Percentiles rank a stretch among this genome's conserved stretches.
These are phyloP conservation scores for Gasteruption jaculator DNA, from an alignment of 2,888 invertebrate species.

Conservation along the genomic window DNA sequence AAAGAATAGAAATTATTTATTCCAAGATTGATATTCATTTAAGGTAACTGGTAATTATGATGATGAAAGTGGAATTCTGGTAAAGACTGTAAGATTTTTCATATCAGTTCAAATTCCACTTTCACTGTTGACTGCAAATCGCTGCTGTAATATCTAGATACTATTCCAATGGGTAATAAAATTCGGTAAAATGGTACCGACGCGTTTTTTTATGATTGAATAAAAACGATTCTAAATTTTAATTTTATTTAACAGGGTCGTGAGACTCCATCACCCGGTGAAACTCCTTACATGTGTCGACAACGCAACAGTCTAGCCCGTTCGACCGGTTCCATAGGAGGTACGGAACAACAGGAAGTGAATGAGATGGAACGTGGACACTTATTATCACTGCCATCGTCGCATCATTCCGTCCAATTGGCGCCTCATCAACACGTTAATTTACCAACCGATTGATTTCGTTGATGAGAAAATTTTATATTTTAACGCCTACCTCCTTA, in stretches of 20 bases:
- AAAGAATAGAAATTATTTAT: too few relatives aligned
- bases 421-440: constrained; percentile 33
- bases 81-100: too few relatives aligned
- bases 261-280: constrained; percentile 71
- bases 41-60: too few relatives aligned
- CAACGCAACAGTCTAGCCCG: constrained; percentile 69
- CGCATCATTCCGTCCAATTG: constrained; percentile 42
- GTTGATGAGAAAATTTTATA: constrained; percentile 21
- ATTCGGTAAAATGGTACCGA: too few relatives aligned
- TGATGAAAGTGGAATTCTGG: too few relatives aligned
- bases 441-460: constrained; percentile 35
- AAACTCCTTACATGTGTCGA: constrained; percentile 77
- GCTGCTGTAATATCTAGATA: too few relatives aligned
- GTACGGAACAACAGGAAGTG: constrained; percentile 44
- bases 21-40: too few relatives aligned
- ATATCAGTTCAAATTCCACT: too few relatives aligned
- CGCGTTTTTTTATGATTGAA: too few relatives aligned
- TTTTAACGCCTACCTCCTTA: constrained; percentile 32
- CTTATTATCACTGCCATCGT: constrained; percentile 39
- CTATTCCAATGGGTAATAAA: too few relatives aligned
- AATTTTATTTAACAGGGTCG: constrained; percentile 52
- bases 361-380: constrained; percentile 50
- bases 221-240: constrained; percentile 17
- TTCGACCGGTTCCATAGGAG: constrained; percentile 37
- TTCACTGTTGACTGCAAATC: too few relatives aligned